These are phyloP conservation scores for Kuschelorhynchus macadamiae DNA, from an alignment of 2,888 invertebrate species.

Conservation along the genomic window DNA sequence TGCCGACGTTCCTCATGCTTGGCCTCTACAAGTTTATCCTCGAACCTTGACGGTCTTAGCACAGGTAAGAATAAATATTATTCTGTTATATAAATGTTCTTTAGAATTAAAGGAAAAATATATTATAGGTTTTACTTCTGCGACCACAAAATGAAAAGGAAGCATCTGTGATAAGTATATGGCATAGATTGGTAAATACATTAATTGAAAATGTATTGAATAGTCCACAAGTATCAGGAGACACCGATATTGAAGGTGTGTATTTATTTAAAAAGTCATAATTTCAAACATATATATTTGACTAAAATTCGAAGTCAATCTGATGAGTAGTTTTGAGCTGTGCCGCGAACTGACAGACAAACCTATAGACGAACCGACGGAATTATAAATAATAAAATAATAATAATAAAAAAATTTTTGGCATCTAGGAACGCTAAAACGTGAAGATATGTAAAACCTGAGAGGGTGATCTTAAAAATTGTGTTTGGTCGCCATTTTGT, in stretches of 20 bases:
- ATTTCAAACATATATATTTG: constrained; percentile 12
- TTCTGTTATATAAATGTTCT: too few species aligned
- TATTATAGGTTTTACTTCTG: constrained; percentile 76
- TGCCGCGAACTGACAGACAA: too few species aligned
- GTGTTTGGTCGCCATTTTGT: too few species aligned
- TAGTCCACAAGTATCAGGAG: constrained; percentile 73
- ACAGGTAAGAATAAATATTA: constrained; percentile 72
- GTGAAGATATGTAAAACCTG: too few species aligned
- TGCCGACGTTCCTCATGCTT: constrained; percentile 74
- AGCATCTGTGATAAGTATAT: constrained; percentile 90
- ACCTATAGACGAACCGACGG: too few species aligned
- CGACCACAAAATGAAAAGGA: constrained; percentile 90
- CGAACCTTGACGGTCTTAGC: constrained; percentile 87
- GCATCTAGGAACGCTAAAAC: too few species aligned
- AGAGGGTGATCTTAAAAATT: too few species aligned
- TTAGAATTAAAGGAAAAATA: too few species aligned
- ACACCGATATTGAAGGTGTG: constrained; percentile 81
- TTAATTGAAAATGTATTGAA: constrained; percentile 88
- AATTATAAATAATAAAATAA: too few species aligned
- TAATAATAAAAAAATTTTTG: too few species aligned
- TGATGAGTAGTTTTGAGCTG: too few species aligned
- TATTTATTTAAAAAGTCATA: constrained; percentile 4
- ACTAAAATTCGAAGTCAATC: too few species aligned
- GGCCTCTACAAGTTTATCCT: constrained; percentile 85
- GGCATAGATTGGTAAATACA: constrained; percentile 91